Percentiles rank a stretch among this genome's conserved stretches.
Evolutionary conservation across 64 coral and sea anemone species (phyloP).

Genomic region (Stichodactyla mertensii): DNA sequence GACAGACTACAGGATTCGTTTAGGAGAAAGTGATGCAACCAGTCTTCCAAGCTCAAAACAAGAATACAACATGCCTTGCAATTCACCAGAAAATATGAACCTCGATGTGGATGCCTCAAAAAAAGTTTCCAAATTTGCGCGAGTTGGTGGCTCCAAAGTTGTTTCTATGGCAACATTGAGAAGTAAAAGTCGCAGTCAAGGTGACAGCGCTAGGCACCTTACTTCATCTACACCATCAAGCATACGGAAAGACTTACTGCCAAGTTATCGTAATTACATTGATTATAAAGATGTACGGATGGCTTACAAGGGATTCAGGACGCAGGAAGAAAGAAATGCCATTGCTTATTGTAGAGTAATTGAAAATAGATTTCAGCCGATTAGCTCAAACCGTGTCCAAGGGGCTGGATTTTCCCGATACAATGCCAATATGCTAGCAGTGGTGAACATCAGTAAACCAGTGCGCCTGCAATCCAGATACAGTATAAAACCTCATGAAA

Average conservation of each 20-base stretch:
- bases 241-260: background rate
- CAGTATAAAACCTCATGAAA: background rate
- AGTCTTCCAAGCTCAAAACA: background rate
- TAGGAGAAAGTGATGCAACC: background rate
- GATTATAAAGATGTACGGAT: background rate
- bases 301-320: conserved; percentile 18
- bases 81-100: background rate
- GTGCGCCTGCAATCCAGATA: conserved; percentile 3
- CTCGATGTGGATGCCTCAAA: background rate
- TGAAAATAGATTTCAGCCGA: background rate
- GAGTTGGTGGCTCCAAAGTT: background rate
- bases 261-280: background rate
- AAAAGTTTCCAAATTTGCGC: background rate
- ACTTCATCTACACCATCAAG: background rate
- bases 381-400: background rate
- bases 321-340: conserved; percentile 13
- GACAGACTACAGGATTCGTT: background rate
- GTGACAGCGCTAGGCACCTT: background rate
- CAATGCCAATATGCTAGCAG: background rate
- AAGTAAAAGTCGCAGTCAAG: background rate
- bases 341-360: background rate
- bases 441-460: conserved; percentile 14
- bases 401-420: background rate
- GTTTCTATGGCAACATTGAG: background rate
- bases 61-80: background rate